Evolutionary conservation across 2,888 invertebrate genomes (phyloP), one percentile per base, ranked within the genome.

Genomic region (Ectemnius continuus): DNA sequence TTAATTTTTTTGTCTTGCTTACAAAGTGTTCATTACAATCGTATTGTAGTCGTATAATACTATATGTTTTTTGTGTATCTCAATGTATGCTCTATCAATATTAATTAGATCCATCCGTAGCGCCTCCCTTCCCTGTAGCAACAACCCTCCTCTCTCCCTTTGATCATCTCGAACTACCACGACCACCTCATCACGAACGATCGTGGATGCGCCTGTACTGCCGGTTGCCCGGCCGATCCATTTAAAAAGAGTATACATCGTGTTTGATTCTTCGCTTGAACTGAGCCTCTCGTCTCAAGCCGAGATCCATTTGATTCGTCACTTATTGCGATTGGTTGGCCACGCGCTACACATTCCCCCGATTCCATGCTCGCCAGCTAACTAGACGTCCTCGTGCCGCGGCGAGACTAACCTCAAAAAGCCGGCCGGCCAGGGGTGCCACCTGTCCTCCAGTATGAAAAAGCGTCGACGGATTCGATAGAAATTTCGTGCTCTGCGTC

Each of bases 231-330:
- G 36, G 36, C 1, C 52, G n/a, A 52, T 52, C 52, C 52, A 64
- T 69, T 60, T 69, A 76, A 67, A 71, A 68, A 80, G 81, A 84
- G 82, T 85, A 83, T 85, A 84, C 85, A 83, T 85, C 85, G 82
- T 87, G 86, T 90, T 89, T 88, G 89, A 88, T 89, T 89, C 85
- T 85, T 85, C 84, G 86, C 86, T 36, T 85, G 82, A 86, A 82
- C 86, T 85, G 85, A 86, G 85, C 84, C 80, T 85, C 79, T 85
- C 85, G 81, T 81, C 73, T 82, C 83, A 77, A 84, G 83, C 81
- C 85, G 86, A 88, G 86, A 88, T 87, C 85, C 85, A 77, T 90
- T 90, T 89, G 88, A 88, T 90, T 90, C 83, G 82, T 85, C 80
- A 84, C 81, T 87, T 84, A 87, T 86, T 86, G 86, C 86, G 85